Evolutionary conservation across 2,888 invertebrate species (phyloP), one percentile per base, ranked within the genome.

Genomic region (Aspidapion aeneum): DNA sequence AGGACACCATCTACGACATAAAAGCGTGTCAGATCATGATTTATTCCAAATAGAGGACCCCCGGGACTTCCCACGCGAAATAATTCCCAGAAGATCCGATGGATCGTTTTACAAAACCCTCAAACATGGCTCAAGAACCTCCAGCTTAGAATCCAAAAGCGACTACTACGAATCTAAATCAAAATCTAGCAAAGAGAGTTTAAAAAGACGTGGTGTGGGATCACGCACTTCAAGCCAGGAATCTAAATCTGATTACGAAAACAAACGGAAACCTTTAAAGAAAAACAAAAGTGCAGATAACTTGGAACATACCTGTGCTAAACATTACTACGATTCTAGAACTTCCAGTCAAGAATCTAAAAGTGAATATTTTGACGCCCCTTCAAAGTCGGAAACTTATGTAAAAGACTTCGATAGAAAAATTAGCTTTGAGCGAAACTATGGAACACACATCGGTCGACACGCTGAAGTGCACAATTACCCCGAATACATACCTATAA

Each of bases 11-110:
- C 73, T 73, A 65, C 82, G 82, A 63, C 86, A 84, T 55, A 86
- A 86, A 71, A 88, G 89, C 68, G 87, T 86, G 60, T 86, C 84
- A 51, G 88, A 89, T 72, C 86, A 88, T 62, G 90, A 91, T 76
- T 89, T 92, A 71, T 92, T 92, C 80, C 84, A 88, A 59, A 85
- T 88, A 74, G 93, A 93, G 74, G 90, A 90, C 79, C 90, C 90
- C n/a, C 80, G 89, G 18, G 86, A 89, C 74, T 81, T 90, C 58
- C 90, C 90, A 1, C 83, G 89, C 19, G 90, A 90, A 75, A 89
- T 88, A 66, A 81, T 89, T 12, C 87, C 88, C 12, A 85, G 90
- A 9, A 86, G 89, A 74, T 90, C 90, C 0, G 90, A 90, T 74
- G 90, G 90, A 1, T 87, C 84, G 71, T 90, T 88, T 75, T 90